Base-by-base conservation (phyloP, 2,797 vertebrate species). In the Melanotaenia boesemani region DNA sequence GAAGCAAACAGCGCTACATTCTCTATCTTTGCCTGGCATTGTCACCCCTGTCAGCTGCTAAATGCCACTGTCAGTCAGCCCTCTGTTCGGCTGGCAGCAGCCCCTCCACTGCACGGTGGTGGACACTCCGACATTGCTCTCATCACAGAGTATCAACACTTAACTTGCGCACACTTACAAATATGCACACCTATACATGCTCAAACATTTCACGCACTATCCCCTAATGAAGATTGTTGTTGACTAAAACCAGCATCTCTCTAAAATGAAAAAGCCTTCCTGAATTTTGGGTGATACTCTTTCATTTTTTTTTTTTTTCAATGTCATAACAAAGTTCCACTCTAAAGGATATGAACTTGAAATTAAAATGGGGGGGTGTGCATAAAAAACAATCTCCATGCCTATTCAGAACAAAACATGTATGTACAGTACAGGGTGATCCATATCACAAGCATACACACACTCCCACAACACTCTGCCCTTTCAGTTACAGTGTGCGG, bases 51-150 rank as follows among this genome's bases (percentile, higher is more conserved):
- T 91, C 88, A 89, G 83, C 82, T 55, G 86, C 80, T 89, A 90
- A 92, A 90, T 88, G 89, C 89, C 91, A 90, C 80, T 86, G 89
- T 90, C 91, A 92, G 70, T 92, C 90, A 91, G 81, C 74, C 65
- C 83, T 81, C 67, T 74, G 86, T 83, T 85, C 70, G 67, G 75
- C 72, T 88, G 85, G 88, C 83, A 79, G 54, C 77, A 61, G 64
- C 68, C 48, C 58, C 67, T 75, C 55, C 50, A 28, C 68, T 63
- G 70, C 69, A 36, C 28, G 44, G 72, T 75, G n/a, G 61, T 6
- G 62, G 76, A 77, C 62, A 52, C 70, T 30, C 72, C 55, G 22
- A 69, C 79, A 76, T 66, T 65, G 20, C 70, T 75, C 69, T 77
- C 78, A 73, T 79, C 78, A 64, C 55, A 30, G 39, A 39, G 63